Evolutionary conservation across 1,140 invertebrate species (phyloP).

Genomic region (Eupeodes corollae): DNA sequence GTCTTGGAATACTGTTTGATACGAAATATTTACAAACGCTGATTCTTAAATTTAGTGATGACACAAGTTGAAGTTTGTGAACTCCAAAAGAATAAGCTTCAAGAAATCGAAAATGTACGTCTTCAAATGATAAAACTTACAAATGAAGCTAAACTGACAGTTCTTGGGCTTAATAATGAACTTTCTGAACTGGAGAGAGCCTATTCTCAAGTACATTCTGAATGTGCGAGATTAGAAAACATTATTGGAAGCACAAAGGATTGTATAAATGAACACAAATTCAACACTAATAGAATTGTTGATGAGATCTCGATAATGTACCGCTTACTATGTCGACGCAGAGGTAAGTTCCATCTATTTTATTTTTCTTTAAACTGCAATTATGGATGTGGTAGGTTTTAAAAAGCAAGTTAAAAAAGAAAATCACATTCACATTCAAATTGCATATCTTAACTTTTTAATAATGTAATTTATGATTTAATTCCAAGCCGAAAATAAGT

Average conservation of each 20-base stretch:
- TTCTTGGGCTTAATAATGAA: slow-evolving; percentile 32
- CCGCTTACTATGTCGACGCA: slow-evolving; percentile 15
- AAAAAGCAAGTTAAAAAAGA: too few relatives aligned
- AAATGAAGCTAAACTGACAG: slow-evolving; percentile 26
- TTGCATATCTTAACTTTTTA: not conserved
- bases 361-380: too few relatives aligned
- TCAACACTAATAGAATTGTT: slow-evolving; percentile 18
- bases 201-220: slow-evolving; percentile 18
- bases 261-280: slow-evolving; percentile 9
- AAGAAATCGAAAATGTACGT: slow-evolving; percentile 31
- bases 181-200: slow-evolving; percentile 21
- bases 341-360: slow-evolving; percentile 11
- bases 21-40: not conserved
- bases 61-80: slow-evolving; percentile 28
- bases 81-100: slow-evolving; percentile 22
- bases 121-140: slow-evolving; percentile 29
- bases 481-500: too few relatives aligned
- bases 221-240: slow-evolving; percentile 28
- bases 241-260: slow-evolving; percentile 23
- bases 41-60: slow-evolving; percentile 18
- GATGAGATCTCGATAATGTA: slow-evolving; percentile 21
- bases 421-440: too few relatives aligned
- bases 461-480: not conserved
- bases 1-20: not conserved
- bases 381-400: too few relatives aligned